A percentile compares a stretch with the other conserved stretches of the same genome.
These are phyloP conservation scores for Serripes groenlandicus DNA, from an alignment of 2,888 invertebrate genomes.

Conservation along the genomic window DNA sequence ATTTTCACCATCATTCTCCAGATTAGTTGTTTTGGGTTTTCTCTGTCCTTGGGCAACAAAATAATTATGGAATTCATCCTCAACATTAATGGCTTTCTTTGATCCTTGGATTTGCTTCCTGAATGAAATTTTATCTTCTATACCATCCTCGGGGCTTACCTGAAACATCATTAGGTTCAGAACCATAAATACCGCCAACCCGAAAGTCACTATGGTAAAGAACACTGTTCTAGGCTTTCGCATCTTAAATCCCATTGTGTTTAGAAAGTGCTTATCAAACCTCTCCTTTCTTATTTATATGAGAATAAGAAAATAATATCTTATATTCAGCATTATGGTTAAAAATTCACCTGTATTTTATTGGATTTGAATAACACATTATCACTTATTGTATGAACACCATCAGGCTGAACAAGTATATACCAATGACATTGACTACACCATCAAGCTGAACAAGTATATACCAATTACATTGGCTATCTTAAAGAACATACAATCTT, in stretches of 20 bases:
- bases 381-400: too few relatives aligned
- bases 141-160: conserved; percentile 6
- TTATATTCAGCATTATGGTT: too few relatives aligned
- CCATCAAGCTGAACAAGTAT: too few relatives aligned
- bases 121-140: conserved; percentile 13
- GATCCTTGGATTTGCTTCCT: conserved; percentile 13
- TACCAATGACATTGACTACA: too few relatives aligned
- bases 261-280: too few relatives aligned
- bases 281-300: too few relatives aligned
- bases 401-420: too few relatives aligned
- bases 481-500: too few relatives aligned
- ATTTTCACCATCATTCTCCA: conserved; percentile 17
- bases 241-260: conserved; percentile 11
- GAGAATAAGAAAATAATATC: too few relatives aligned
- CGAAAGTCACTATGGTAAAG: conserved; percentile 1
- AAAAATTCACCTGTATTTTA: too few relatives aligned
- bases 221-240: conserved; percentile 4
- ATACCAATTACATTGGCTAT: too few relatives aligned
- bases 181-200: conserved; percentile 6
- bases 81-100: conserved; percentile 23
- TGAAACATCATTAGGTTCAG: conserved; percentile 23
- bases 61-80: conserved; percentile 27
- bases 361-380: too few relatives aligned
- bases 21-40: conserved; percentile 41
- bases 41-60: conserved; percentile 40